Evolutionary conservation across 2,888 invertebrate genomes (phyloP).

Genomic region (Apamea epomidion): DNA sequence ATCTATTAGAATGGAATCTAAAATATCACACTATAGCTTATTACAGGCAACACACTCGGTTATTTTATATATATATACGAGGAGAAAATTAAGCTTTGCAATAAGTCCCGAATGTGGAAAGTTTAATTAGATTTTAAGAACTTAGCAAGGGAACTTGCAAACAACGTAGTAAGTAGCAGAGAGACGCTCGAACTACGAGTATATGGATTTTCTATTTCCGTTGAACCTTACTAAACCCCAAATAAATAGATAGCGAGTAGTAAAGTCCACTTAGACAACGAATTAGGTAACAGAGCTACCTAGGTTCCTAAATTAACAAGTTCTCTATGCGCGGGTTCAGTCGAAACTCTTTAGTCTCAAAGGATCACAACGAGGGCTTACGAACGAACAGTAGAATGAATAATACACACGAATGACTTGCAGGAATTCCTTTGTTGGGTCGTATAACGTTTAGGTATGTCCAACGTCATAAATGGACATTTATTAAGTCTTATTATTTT

Average conservation of each 20-base stretch:
- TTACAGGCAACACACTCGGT: not conserved
- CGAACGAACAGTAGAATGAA: slow-evolving; percentile 31
- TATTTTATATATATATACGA: not conserved
- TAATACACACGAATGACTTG: slow-evolving; percentile 21
- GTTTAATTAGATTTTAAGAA: not conserved
- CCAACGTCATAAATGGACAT: slow-evolving; percentile 1
- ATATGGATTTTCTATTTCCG: not conserved
- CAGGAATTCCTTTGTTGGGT: slow-evolving; percentile 26
- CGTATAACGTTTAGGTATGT: slow-evolving; percentile 7
- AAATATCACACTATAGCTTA: not conserved
- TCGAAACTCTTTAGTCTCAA: slow-evolving; percentile 34
- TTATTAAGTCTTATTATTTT: slow-evolving; percentile 4
- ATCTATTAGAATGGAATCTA: not conserved
- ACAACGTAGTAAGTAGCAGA: not conserved
- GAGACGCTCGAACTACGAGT: not conserved
- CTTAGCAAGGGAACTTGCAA: not conserved
- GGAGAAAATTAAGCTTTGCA: not conserved
- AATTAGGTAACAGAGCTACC: slow-evolving; percentile 19
- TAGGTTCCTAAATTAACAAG: slow-evolving; percentile 31
- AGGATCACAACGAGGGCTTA: slow-evolving; percentile 15
- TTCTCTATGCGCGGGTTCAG: slow-evolving; percentile 4
- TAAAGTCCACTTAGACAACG: not conserved
- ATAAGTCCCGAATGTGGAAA: not conserved
- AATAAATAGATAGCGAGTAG: not conserved
- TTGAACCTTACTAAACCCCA: not conserved